Evolutionary conservation across 2,113 vertebrate genomes (phyloP).

Genomic region (Sardina pilchardus): DNA sequence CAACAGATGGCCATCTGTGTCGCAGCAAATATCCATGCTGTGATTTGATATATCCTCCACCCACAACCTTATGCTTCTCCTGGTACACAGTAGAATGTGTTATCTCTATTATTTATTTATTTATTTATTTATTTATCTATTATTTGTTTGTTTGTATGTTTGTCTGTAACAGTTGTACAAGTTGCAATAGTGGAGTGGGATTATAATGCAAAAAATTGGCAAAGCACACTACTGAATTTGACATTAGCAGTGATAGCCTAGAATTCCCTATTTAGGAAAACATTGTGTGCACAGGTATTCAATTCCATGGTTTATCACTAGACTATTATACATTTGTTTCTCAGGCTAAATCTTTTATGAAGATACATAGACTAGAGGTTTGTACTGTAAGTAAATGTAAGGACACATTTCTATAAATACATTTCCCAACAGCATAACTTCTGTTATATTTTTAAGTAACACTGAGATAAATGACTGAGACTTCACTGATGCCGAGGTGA

Average conservation of each 20-base stretch:
- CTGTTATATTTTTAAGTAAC: neutral
- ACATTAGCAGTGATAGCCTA: neutral
- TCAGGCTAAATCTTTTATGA: neutral
- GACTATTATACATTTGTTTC: neutral
- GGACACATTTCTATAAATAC: neutral
- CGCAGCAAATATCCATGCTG: neutral
- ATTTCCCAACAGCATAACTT: neutral
- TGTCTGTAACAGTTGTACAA: neutral
- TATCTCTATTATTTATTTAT: neutral
- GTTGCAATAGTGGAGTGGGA: neutral
- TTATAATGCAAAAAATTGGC: neutral
- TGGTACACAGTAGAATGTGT: conserved; percentile 3
- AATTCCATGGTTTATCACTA: neutral
- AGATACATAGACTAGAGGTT: neutral
- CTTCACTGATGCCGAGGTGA: neutral
- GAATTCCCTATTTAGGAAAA: neutral
- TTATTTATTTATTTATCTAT: neutral
- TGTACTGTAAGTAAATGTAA: neutral
- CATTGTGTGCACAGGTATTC: neutral
- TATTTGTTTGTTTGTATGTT: neutral
- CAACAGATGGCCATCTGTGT: conserved; percentile 9
- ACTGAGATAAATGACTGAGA: neutral
- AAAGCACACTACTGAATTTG: neutral
- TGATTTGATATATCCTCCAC: conserved; percentile 16
- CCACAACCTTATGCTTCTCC: conserved; percentile 7